phyloP scores from a whole-genome alignment of 2,888 invertebrate species.

The Corythucha ciliata region DNA sequence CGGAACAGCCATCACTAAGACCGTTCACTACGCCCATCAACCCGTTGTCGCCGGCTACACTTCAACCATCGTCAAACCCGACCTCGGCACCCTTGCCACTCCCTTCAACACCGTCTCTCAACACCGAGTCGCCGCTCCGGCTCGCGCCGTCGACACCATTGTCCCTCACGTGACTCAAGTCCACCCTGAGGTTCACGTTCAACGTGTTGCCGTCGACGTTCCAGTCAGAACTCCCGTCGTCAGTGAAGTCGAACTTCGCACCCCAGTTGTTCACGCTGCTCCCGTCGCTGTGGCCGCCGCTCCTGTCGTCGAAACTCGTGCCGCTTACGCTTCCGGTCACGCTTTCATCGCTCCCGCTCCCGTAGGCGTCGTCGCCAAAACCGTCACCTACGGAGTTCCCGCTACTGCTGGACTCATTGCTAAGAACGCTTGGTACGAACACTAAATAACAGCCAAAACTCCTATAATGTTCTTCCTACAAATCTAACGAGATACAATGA shows the following conservation, averaged over 20 bases:
- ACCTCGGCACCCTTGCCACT: conserved; percentile 36
- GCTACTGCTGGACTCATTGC: no score
- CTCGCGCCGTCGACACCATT: conserved; percentile 39
- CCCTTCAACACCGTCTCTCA: conserved; percentile 36
- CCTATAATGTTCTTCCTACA: no score
- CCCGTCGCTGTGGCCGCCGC: conserved; percentile 33
- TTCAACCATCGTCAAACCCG: conserved; percentile 39
- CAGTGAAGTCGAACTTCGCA: conserved; percentile 37
- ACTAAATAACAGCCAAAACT: no score
- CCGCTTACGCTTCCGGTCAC: conserved; percentile 38
- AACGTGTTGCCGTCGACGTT: conserved; percentile 36
- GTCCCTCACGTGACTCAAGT: conserved; percentile 40
- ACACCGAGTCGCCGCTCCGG: conserved; percentile 39
- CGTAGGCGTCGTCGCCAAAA: no score
- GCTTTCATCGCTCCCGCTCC: conserved; percentile 27
- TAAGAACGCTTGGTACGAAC: no score
- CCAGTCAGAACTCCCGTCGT: conserved; percentile 36
- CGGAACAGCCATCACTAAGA: conserved; percentile 37
- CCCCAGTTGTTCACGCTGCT: conserved; percentile 33
- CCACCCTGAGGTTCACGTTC: conserved; percentile 39
- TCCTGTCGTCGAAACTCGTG: conserved; percentile 34
- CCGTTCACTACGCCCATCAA: conserved; percentile 39
- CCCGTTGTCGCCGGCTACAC: conserved; percentile 41
- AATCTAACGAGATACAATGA: no score
- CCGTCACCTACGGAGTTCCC: no score